Evolutionary conservation across 2,888 invertebrate species (phyloP).

Genomic region (Ophion ventricosus): DNA sequence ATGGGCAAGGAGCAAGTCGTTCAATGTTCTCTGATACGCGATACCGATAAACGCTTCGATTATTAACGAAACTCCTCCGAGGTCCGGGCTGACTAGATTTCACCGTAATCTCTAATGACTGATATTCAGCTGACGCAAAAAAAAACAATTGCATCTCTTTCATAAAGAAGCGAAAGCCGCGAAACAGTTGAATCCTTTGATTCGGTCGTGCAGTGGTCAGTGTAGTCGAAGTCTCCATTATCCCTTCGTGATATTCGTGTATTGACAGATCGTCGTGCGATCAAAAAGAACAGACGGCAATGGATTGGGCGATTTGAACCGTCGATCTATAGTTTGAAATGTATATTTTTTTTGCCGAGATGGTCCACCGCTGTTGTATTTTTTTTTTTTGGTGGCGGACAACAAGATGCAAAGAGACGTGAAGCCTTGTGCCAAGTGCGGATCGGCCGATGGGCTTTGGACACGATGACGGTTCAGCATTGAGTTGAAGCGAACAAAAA

Average conservation of each 20-base stretch:
- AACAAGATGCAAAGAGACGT: constrained; percentile 19
- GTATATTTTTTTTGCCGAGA: constrained; percentile 37
- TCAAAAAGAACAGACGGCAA: constrained; percentile 29
- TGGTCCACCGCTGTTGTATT: constrained; percentile 48
- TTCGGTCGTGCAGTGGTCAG: constrained; percentile 46
- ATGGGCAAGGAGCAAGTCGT: too few relatives aligned
- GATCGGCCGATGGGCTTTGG: constrained; percentile 43
- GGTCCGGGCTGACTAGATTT: neutral
- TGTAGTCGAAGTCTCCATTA: constrained; percentile 35
- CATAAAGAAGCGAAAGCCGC: constrained; percentile 2
- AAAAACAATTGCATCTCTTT: neutral
- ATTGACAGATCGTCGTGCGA: constrained; percentile 58
- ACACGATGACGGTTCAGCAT: constrained; percentile 34
- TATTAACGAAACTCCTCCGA: too few relatives aligned
- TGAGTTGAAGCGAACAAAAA: constrained; percentile 31
- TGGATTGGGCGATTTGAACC: constrained; percentile 12
- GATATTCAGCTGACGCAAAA: neutral
- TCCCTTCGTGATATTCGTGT: constrained; percentile 27
- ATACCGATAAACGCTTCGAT: too few relatives aligned
- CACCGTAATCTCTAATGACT: neutral
- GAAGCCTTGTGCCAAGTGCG: constrained; percentile 34
- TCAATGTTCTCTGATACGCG: too few relatives aligned
- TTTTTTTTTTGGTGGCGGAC: constrained; percentile 25
- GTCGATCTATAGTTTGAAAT: constrained; percentile 22
- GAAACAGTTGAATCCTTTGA: constrained; percentile 35